Base-by-base conservation (phyloP, 2,797 vertebrate genomes). In the Sebastolobus alascanus region DNA sequence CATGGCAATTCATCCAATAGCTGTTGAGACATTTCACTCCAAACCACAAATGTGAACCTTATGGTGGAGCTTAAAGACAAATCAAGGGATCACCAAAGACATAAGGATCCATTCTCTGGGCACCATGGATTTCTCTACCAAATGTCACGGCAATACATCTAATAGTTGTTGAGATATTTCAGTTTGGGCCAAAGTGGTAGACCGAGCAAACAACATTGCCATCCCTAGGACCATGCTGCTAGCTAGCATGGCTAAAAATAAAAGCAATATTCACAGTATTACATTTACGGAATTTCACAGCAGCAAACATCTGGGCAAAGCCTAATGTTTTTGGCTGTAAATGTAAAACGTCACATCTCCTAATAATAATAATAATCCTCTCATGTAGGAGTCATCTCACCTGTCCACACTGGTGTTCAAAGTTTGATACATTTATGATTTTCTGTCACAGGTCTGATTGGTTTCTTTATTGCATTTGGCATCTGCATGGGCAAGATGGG, bases 401-500 rank as follows among this genome's bases (percentile, higher is more conserved):
- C 50, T 61, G 54, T 79, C 78, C 63, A 80, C 38, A 52, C 25
- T 78, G 63, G 35, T 37, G 37, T 84, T 84, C 73, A 64, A 73
- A 68, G 29, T 68, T 71, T 91, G 76, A 92, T 74, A 50, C 61
- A 76, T 70, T 78, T 79, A 78, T 90, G 64, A 84, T 89, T 91
- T 90, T 90, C 78, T 81, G 86, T 83, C 82, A 84, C 94, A 99
- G 99, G 99, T 93, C 85, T 99, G 91, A 99, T 99, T 94, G 99
- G 98, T 91, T 99, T 99, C 96, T 99, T 99, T 95, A 99, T 99
- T 92, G 98, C 99, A 83, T 99, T 99, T 92, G 99, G 99, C 86
- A 97, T 99, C 88, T 97, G 96, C 91, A 99, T 99, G 99, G 98
- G 99, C 63, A 99, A 99, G 92, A 99, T 99, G 99, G 99, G 99